Evolutionary conservation across 2,113 vertebrate species (phyloP), one percentile per base, ranked within the genome.

Genomic region (Sciurus niger): DNA sequence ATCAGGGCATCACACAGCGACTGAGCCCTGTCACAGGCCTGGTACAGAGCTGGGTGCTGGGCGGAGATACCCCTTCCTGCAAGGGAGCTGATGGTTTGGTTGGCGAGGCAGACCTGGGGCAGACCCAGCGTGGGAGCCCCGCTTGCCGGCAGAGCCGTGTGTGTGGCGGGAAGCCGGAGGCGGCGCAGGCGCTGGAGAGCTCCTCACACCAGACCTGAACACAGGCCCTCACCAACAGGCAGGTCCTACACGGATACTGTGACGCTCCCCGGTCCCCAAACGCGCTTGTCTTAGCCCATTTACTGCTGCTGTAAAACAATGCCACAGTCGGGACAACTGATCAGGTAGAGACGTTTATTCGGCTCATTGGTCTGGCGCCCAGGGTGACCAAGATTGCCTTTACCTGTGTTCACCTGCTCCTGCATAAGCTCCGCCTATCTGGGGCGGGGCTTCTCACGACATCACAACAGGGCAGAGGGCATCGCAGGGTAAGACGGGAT

Each of bases 11-110:
- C 76, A 43, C 51, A 73, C 1, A 25, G 58, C 63, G 16, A 40
- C 16, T 70, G 34, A 93, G 9, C 10, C 11, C 58, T 34, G 34
- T 25, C 72, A 18, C 13, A 32, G 18, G 11, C 24, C 14, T 7
- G 53, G 43, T 4, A 24, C 88, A 92, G 79, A 91, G 73, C 67
- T 72, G 18, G 53, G 17, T 34, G 80, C 20, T 18, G n/a, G 17
- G 16, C 24, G 40, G 16, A 60, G 79, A 76, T 10, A 28, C 4
- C 13, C 34, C 34, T n/a, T 65, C 28, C 77, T 84, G 28, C 60
- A 1, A 0, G 30, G 1, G 0, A 30, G 6, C 1, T 17, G 12
- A 5, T 40, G 53, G 43, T 40, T 67, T 11, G 78, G 70, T 9
- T 34, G 22, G 34, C 32, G 13, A 68, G 34, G 82, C 18, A 8